A percentile compares a stretch with the other conserved stretches of the same genome.
Conservation (phyloP, 2,113 vertebrate species). For the Seriola aureovittata region DNA sequence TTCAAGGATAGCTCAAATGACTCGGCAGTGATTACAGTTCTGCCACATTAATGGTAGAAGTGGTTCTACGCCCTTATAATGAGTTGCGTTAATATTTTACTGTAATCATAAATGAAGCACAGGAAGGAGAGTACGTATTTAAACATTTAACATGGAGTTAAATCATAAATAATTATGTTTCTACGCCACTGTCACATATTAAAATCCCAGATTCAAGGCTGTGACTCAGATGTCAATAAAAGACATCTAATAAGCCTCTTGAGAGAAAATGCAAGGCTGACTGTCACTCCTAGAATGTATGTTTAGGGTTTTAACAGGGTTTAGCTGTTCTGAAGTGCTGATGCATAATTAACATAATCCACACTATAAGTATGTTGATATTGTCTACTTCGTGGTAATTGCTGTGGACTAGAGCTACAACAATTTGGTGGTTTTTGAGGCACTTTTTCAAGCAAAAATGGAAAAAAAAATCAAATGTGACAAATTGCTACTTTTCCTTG, state of each 20-base stretch:
- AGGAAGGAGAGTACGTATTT: background rate
- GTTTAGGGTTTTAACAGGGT: background rate
- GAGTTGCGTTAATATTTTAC: constrained; percentile 12
- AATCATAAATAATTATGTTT: background rate
- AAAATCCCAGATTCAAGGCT: background rate
- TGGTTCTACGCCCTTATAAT: background rate
- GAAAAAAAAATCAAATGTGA: background rate
- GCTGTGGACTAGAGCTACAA: background rate
- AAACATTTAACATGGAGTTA: constrained; percentile 1
- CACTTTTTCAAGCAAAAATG: background rate
- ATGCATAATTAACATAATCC: background rate
- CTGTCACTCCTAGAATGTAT: background rate
- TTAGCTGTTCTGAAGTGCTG: background rate
- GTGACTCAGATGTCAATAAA: background rate
- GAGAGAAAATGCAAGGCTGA: background rate
- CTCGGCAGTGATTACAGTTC: constrained; percentile 26
- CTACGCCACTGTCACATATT: background rate
- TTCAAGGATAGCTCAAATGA: constrained; percentile 45
- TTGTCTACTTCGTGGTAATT: background rate
- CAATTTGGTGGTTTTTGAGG: background rate
- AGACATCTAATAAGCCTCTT: background rate
- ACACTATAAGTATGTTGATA: background rate
- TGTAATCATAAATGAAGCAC: background rate
- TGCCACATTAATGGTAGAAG: constrained; percentile 10
- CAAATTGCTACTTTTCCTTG: background rate